Base-by-base conservation (phyloP, 1,140 invertebrate species). In the Phymastichus coffea region DNA sequence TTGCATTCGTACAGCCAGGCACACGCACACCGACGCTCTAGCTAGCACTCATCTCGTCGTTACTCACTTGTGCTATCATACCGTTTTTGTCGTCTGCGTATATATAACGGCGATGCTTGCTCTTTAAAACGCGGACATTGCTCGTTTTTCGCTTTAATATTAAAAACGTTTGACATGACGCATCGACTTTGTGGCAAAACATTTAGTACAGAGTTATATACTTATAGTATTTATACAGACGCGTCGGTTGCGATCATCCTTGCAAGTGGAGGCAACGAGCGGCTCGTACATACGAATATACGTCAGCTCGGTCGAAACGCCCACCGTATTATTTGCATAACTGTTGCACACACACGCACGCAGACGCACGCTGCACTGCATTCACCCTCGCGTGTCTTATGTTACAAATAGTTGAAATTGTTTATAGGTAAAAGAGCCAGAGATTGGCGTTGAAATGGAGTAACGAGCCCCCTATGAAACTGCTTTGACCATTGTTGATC, bases 371-470 rank as follows among this genome's bases (percentile, higher is more conserved):
- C 2, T 40, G 20, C 15, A 4, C 25, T 20, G 41, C 19, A 44
- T 23, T 44, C 10, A n/a, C 41, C n/a, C 41, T 7, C 4, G 10
- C 41, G 41, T 10, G 30, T 47, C 22, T 53, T 54, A 43, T 60
- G 70, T 74, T 70, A 76, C 68, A 78, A 77, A 73, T 69, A 75
- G 69, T 41, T 57, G 17, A 70, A 78, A 76, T 76, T 70, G 70
- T 71, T 72, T 69, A n/a, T n/a, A 78, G 65, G 74, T 70, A 69
- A 66, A 63, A 49, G 61, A 61, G 62, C 55, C 58, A 46, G 40
- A 48, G 48, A 63, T 60, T 55, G 62, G 57, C 60, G 52, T 60
- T 59, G 57, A 55, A 61, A 66, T 46, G 53, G 47, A 66, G 65
- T 53, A 71, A 58, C 67, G 67, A 63, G 68, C 59, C 57, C 62